Evolutionary conservation across 1,140 invertebrate genomes (phyloP), one percentile per base, ranked within the genome.

Genomic region (Plodia interpunctella): DNA sequence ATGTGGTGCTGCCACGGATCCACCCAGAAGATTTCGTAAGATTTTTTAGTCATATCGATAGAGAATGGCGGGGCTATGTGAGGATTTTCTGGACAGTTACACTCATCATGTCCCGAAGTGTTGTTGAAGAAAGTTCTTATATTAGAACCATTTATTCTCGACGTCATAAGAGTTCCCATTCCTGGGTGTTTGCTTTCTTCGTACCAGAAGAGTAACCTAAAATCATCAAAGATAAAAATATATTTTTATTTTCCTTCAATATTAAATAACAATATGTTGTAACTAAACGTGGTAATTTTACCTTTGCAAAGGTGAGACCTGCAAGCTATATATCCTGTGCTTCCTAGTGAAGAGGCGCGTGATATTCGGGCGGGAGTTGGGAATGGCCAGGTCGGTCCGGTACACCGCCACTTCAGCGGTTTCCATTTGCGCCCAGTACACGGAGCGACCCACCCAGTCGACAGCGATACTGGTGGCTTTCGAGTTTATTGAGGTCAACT

Each of bases 361-460:
- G 13, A 91, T 80, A 0, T 90, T 65, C 18, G 83, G 80, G 2
- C 91, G 85, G 9, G 80, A 81, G 57, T 91, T 89, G 55, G 83
- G 88, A n/a, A 90, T 78, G 56, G 92, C 93, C 13, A 95, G 73
- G 68, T 94, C 91, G 17, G 94, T 77, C 32, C 90, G 83, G 70
- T 92, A 93, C 19, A 94, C 85, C 0, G 87, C 83, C 57, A 88
- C 79, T 13, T 79, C 85, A 63, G 75, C 88, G 49, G 71, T 69
- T 66, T 91, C 90, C 2, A 87, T 76, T 81, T 96, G 95, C 0
- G 94, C 90, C 94, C 95, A 96, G 74, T 97, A 98, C 0, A 98
- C 82, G 50, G 93, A 93, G 52, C 95, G 91, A 44, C 94, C 93
- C 9, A 98, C 92, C 97, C 97, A 98, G 82, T 98, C 97, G 0